Conservation (phyloP, 2,113 vertebrate species). For the Aix galericulata region DNA sequence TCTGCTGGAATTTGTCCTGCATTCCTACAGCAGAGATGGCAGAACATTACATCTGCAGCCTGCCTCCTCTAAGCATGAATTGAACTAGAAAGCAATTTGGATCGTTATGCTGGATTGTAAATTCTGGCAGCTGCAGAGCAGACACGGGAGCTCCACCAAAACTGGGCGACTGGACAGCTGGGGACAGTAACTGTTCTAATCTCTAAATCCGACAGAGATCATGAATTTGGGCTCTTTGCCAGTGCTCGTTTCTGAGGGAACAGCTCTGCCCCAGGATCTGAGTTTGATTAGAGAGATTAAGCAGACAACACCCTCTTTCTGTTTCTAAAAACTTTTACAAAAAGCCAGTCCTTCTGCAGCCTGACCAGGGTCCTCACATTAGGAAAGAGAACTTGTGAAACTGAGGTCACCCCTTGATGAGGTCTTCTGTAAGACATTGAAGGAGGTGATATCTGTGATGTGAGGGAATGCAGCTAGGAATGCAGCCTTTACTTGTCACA, state of each 20-base stretch:
- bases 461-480: background rate
- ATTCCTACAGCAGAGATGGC: background rate
- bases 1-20: background rate
- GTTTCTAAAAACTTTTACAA: background rate
- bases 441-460: background rate
- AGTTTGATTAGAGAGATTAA: constrained; percentile 23
- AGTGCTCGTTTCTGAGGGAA: background rate
- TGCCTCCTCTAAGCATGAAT: background rate
- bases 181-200: background rate
- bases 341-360: background rate
- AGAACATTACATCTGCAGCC: background rate
- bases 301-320: background rate
- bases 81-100: background rate
- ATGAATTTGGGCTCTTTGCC: background rate
- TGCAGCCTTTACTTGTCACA: background rate
- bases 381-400: background rate
- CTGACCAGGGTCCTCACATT: background rate
- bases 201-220: background rate
- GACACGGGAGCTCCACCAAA: background rate
- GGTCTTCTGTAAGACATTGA: background rate
- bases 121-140: background rate
- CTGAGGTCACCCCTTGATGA: background rate
- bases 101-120: background rate
- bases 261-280: background rate
- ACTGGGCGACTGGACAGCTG: background rate